Conservation (phyloP, 1,140 invertebrate genomes). For the Drosophila setifemur region DNA sequence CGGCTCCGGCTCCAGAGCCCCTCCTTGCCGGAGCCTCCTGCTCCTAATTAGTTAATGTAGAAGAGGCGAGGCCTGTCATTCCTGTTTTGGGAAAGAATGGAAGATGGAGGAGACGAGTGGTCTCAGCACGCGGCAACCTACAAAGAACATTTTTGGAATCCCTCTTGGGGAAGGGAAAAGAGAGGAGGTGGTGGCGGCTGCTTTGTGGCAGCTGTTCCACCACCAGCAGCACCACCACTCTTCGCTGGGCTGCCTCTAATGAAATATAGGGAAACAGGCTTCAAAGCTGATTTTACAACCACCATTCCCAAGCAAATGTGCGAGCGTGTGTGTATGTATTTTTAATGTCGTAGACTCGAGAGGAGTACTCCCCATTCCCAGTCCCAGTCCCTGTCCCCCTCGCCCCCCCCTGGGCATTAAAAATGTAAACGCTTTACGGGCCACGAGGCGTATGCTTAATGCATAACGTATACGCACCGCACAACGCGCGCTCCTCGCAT, state of each 20-base stretch:
- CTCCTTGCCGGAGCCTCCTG: too few relatives aligned
- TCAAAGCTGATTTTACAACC: slow-evolving; percentile 58
- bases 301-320: slow-evolving; percentile 32
- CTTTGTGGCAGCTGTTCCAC: slow-evolving; percentile 21
- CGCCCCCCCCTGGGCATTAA: slow-evolving; percentile 45
- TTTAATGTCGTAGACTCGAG: slow-evolving; percentile 44
- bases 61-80: slow-evolving; percentile 43
- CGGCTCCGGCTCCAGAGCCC: not conserved
- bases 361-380: not conserved
- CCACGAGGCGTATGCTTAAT: slow-evolving; percentile 64
- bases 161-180: not conserved
- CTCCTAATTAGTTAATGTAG: slow-evolving; percentile 74
- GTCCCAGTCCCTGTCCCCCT: not conserved
- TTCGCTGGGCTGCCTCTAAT: slow-evolving; percentile 16
- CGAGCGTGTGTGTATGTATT: slow-evolving; percentile 51
- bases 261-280: slow-evolving; percentile 52
- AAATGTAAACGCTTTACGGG: slow-evolving; percentile 73
- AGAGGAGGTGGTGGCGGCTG: not conserved
- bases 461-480: slow-evolving; percentile 65
- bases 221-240: not conserved
- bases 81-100: not conserved
- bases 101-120: slow-evolving; percentile 1
- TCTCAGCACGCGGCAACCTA: slow-evolving; percentile 36
- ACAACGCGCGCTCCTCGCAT: slow-evolving; percentile 16
- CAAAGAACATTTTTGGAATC: slow-evolving; percentile 44